Evolutionary conservation across 2,888 invertebrate genomes (phyloP).

Genomic region (Serrognathus titanus): DNA sequence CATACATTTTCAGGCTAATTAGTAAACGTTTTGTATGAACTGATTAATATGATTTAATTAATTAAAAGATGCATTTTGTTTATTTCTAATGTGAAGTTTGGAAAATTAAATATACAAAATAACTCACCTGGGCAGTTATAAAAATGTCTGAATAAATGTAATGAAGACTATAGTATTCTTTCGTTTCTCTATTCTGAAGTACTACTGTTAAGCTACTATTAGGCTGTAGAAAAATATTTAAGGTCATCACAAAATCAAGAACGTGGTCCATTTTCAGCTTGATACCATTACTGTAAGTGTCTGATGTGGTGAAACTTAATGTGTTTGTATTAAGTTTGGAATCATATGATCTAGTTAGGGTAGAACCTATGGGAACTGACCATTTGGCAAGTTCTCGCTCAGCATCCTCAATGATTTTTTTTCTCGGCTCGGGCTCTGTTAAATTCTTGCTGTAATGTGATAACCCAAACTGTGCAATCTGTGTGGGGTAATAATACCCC

Average conservation of each 20-base stretch:
- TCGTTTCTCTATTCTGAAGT: constrained; percentile 73
- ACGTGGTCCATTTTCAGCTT: constrained; percentile 65
- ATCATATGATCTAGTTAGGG: constrained; percentile 61
- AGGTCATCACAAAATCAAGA: constrained; percentile 71
- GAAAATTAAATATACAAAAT: neutral
- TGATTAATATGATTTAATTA: neutral
- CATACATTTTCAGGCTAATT: no score
- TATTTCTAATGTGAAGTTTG: neutral
- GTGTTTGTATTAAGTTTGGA: constrained; percentile 58
- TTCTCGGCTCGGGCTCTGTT: constrained; percentile 76
- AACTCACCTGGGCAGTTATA: constrained; percentile 67
- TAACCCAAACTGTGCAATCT: constrained; percentile 96
- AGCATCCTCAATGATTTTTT: constrained; percentile 72
- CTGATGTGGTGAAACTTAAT: constrained; percentile 73
- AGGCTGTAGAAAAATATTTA: constrained; percentile 67
- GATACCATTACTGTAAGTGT: constrained; percentile 66
- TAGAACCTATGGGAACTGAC: constrained; percentile 69
- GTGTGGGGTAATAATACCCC: constrained; percentile 97
- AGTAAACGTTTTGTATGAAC: neutral
- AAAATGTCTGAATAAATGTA: constrained; percentile 74
- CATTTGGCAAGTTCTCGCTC: constrained; percentile 67
- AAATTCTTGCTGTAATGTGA: constrained; percentile 96
- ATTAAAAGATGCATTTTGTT: neutral
- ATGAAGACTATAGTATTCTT: constrained; percentile 76
- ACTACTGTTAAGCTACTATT: constrained; percentile 81